These are phyloP conservation scores for Perccottus glenii DNA, from an alignment of 2,113 vertebrate species.

Conservation along the genomic window DNA sequence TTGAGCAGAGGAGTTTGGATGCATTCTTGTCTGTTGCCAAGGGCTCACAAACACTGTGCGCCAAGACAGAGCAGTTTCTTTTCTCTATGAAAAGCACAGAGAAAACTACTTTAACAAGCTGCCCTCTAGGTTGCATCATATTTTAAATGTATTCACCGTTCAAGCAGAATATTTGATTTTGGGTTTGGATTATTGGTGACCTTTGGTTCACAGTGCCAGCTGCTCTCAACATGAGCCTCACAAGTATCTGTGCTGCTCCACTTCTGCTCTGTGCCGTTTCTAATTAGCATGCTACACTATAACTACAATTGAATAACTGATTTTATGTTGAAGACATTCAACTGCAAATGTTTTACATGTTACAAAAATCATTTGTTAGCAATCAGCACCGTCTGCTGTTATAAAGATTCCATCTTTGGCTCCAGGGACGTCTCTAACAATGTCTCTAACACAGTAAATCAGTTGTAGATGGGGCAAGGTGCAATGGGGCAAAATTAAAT, in stretches of 20 bases:
- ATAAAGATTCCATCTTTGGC: slow-evolving; percentile 9
- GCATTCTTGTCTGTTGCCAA: slow-evolving; percentile 60
- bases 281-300: slow-evolving; percentile 27
- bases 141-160: neutral
- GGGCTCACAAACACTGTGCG: slow-evolving; percentile 42
- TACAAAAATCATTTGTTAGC: neutral
- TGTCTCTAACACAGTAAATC: neutral
- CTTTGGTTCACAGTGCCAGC: slow-evolving; percentile 48
- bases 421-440: neutral
- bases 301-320: slow-evolving; percentile 21
- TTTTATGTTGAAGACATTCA: neutral
- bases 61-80: slow-evolving; percentile 43
- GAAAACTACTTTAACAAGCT: slow-evolving; percentile 20
- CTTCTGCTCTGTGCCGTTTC: slow-evolving; percentile 32
- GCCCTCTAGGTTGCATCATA: slow-evolving; percentile 12
- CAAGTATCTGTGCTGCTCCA: slow-evolving; percentile 44
- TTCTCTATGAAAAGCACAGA: slow-evolving; percentile 21
- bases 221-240: slow-evolving; percentile 49
- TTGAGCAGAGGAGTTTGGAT: slow-evolving; percentile 46
- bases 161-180: slow-evolving; percentile 50
- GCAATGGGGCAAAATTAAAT: neutral
- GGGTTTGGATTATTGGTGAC: slow-evolving; percentile 53
- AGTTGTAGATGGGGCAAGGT: neutral
- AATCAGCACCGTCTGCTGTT: slow-evolving; percentile 10
- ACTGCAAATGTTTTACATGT: slow-evolving; percentile 6